Base-by-base conservation (phyloP, 2,888 invertebrate species). In the Notodonta ziczac region DNA sequence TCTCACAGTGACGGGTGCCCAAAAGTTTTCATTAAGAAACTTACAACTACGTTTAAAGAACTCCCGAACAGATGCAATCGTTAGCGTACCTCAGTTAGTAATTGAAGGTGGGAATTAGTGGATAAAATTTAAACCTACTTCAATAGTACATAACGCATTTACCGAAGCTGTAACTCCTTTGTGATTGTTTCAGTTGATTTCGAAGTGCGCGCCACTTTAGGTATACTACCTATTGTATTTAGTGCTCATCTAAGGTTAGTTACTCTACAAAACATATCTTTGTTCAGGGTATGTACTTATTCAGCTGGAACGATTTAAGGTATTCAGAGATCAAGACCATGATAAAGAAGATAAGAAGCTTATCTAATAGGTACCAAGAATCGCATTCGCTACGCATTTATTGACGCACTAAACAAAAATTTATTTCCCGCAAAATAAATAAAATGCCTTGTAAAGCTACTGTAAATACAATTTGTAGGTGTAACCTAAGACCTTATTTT, bases 201-300 rank as follows among this genome's bases (percentile, higher is more conserved):
- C 12, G 12, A 63, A 9, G 4, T 69, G 9, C 48, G 16, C n/a
- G 61, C 61, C n/a, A 5, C 16, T 9, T 5, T 61, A 0, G 54
- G 63, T 52, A 54, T 63, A 14, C 9, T 63, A 1, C 59, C 66
- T n/a, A 0, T 69, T 39, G 7, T 2, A 2, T 32, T 63, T 10
- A 54, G 16, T 8, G 63, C 59, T 32, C 69, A 61, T 24, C 4
- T 69, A 58, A 60, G 70, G 70, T 69, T 32, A 51, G 66, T 66
- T n/a, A 9, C 9, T 42, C 35, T 4, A 35, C 35, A 35, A 35
- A 35, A 35, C 7, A 35, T 35, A 4, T 6, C 35, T 35, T 35
- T 35, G 35, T 35, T 6, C 2, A 7, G 35, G 24, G 24, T 24
- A 24, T 24, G 24, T 2, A 24, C 24, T 24, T 24, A 24, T 24